These are phyloP conservation scores for Troides aeacus DNA, from an alignment of 2,888 invertebrate genomes.

Conservation along the genomic window DNA sequence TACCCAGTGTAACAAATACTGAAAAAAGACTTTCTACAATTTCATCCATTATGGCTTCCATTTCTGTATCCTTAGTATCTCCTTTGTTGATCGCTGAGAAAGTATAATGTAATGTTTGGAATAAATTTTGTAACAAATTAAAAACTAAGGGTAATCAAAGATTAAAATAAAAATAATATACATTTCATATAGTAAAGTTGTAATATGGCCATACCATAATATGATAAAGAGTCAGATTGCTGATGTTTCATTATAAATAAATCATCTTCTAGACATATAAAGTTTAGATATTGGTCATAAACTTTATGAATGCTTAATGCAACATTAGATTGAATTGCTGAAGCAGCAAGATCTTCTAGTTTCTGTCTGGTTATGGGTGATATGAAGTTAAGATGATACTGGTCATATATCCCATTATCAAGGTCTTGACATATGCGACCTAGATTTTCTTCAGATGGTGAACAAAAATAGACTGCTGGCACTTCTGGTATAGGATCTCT, in stretches of 20 bases:
- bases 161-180: neutral
- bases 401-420: constrained; percentile 93
- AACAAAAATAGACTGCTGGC: constrained; percentile 98
- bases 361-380: constrained; percentile 95
- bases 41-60: constrained; percentile 95
- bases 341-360: constrained; percentile 96
- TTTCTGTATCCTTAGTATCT: constrained; percentile 96
- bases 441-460: constrained; percentile 97
- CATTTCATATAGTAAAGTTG: neutral
- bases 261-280: constrained; percentile 98
- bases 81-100: constrained; percentile 92
- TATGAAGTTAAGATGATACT: constrained; percentile 97
- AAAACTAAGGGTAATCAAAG: neutral
- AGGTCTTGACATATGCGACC: constrained; percentile 95
- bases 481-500: constrained; percentile 98
- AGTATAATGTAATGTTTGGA: neutral
- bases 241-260: constrained; percentile 96
- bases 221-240: constrained; percentile 93
- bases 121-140: neutral
- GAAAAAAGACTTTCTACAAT: constrained; percentile 98
- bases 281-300: constrained; percentile 99
- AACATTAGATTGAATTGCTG: constrained; percentile 93
- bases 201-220: constrained; percentile 84
- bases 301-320: constrained; percentile 97
- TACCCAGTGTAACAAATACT: constrained; percentile 97